Conservation (phyloP, 2,888 invertebrate genomes). For the Graphium colonna region DNA sequence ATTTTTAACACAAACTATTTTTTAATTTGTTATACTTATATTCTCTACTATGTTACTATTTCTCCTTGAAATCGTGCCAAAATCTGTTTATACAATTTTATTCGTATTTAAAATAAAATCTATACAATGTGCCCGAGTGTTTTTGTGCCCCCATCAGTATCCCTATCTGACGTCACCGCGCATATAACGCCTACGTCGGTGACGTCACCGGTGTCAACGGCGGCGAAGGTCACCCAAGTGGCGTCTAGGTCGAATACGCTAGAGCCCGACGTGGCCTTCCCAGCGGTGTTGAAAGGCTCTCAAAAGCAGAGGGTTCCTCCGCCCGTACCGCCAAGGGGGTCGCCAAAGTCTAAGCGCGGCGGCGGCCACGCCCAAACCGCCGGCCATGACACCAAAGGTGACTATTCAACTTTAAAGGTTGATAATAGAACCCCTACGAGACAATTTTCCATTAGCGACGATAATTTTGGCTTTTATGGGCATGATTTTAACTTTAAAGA, state of each 20-base stretch:
- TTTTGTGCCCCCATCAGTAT: conserved; percentile 51
- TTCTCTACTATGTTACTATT: conserved; percentile 32
- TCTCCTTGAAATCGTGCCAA: conserved; percentile 38
- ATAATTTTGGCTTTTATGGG: conserved; percentile 67
- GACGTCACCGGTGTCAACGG: conserved; percentile 67
- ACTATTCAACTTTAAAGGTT: conserved; percentile 61
- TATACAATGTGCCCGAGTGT: conserved; percentile 41
- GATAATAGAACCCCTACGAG: conserved; percentile 63
- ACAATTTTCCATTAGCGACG: conserved; percentile 67
- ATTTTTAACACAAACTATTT: conserved; percentile 53
- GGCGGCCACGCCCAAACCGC: conserved; percentile 64
- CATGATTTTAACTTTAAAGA: conserved; percentile 68
- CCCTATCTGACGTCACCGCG: conserved; percentile 78
- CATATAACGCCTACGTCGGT: conserved; percentile 73
- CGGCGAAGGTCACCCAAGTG: conserved; percentile 54
- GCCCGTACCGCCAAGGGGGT: conserved; percentile 92
- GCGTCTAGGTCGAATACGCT: conserved; percentile 55
- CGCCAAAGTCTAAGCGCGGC: conserved; percentile 83
- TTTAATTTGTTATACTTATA: conserved; percentile 28
- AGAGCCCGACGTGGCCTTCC: conserved; percentile 82
- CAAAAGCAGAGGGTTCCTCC: conserved; percentile 90
- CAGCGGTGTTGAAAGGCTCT: conserved; percentile 87
- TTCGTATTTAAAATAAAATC: conserved; percentile 43
- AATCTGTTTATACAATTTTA: conserved; percentile 46
- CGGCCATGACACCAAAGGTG: conserved; percentile 71